Evolutionary conservation across 1,140 invertebrate genomes (phyloP), one percentile per base, ranked within the genome.

Genomic region (Archegozetes longisetosus): DNA sequence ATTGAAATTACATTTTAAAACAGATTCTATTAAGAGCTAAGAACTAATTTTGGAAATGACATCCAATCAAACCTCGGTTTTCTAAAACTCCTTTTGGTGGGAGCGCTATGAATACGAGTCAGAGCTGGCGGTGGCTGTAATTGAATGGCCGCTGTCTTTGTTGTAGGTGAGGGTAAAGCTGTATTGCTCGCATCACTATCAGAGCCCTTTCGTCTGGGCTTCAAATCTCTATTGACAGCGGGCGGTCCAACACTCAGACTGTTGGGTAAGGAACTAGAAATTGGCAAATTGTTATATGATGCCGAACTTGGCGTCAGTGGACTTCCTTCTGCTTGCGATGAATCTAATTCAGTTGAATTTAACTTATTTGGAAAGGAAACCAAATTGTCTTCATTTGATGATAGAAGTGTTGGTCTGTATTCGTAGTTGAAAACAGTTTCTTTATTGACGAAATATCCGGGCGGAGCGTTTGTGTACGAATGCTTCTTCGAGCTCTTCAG

Each of bases 211-310:
- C 80, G 20, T 48, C 68, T 68, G 60, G 87, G 87, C 69, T 91
- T 91, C 1, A 89, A 73, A 49, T 80, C 81, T 14, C 86, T 75
- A 68, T 89, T 83, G 27, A 88, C 82, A 9, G 76, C 75, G 3
- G 85, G 85, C 9, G 85, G 84, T n/a, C 60, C 23, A 52, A 60
- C 52, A 47, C 48, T 77, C 67, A 23, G 32, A 46, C 52, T 53
- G 49, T 59, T 59, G n/a, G 57, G 51, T 23, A 27, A 27, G 20
- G 73, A 71, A 66, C 77, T 71, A 53, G 74, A 52, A 3, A 25
- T 52, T 20, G 17, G 20, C 14, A 14, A 52, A 3, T 23, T 2
- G 24, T 25, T 22, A 52, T 52, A 52, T 2, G 2, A 54, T 26
- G 25, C 64, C 53, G 64, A 61, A 56, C 61, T 53, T 46, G 62